Conservation (phyloP, 1,140 invertebrate genomes). For the Melanaphis sacchari region DNA sequence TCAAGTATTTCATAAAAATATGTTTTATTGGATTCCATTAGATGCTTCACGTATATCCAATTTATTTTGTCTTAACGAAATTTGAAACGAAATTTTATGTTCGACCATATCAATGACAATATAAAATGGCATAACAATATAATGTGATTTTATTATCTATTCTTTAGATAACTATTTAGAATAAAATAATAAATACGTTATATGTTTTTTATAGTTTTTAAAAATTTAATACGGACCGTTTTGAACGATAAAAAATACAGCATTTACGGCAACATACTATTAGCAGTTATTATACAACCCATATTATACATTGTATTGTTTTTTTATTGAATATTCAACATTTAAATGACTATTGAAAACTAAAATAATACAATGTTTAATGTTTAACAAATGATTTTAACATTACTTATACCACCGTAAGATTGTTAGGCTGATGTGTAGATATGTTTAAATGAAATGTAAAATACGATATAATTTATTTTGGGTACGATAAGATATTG, state of each 20-base stretch:
- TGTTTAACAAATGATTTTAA: not conserved
- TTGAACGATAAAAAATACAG: not conserved
- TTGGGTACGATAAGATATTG: too few species aligned
- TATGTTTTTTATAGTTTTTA: not conserved
- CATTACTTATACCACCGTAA: not conserved
- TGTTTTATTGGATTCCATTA: not conserved
- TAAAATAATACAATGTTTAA: not conserved
- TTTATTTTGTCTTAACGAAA: not conserved
- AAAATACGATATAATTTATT: too few species aligned
- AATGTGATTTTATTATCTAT: not conserved
- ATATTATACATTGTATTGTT: not conserved
- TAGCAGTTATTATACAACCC: too few species aligned
- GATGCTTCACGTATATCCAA: not conserved
- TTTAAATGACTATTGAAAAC: not conserved
- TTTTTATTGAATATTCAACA: not conserved
- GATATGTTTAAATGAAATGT: too few species aligned
- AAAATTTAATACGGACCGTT: not conserved
- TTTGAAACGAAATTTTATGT: slow-evolving; percentile 14
- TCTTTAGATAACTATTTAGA: not conserved
- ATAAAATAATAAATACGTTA: not conserved
- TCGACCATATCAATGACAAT: not conserved
- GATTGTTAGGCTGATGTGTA: too few species aligned
- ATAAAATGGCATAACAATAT: not conserved
- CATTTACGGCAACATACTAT: not conserved
- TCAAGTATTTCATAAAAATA: not conserved